Percentiles rank a stretch among this genome's conserved stretches.
phyloP scores from a whole-genome alignment of 1,140 invertebrate genomes.

The Dryas iulia region DNA sequence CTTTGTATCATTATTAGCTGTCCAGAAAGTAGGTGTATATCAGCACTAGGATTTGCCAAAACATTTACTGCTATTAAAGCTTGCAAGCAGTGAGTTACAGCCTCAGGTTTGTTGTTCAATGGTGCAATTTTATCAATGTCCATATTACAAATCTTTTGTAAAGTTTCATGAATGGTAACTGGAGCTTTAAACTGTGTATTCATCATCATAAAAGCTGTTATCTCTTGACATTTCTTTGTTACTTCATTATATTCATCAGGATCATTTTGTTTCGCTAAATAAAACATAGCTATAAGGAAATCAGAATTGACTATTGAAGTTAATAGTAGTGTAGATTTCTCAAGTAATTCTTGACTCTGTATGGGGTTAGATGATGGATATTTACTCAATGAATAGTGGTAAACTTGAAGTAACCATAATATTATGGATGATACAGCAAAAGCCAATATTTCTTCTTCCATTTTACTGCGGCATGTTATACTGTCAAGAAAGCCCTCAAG shows the following conservation, averaged over 20 bases:
- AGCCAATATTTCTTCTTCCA: constrained; percentile 89
- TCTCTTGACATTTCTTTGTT: constrained; percentile 87
- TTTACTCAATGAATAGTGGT: constrained; percentile 82
- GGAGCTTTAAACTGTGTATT: constrained; percentile 81
- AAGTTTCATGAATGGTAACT: constrained; percentile 81
- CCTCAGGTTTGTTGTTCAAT: constrained; percentile 81
- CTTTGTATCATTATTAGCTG: constrained; percentile 91
- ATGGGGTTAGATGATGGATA: constrained; percentile 73
- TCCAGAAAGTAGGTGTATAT: constrained; percentile 88
- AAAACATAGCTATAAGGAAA: constrained; percentile 90
- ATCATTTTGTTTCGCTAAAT: constrained; percentile 89
- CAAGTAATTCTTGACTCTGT: constrained; percentile 83
- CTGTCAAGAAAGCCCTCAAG: constrained; percentile 89
- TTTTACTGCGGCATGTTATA: constrained; percentile 86
- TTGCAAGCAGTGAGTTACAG: constrained; percentile 88
- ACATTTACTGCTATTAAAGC: constrained; percentile 88
- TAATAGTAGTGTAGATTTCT: constrained; percentile 86
- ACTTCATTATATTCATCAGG: constrained; percentile 84
- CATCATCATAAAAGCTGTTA: constrained; percentile 83
- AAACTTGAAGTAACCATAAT: constrained; percentile 91
- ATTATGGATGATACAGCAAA: constrained; percentile 88
- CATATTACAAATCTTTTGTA: constrained; percentile 83
- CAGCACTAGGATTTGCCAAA: constrained; percentile 87
- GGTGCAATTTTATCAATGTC: constrained; percentile 83
- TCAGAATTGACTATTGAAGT: constrained; percentile 87